These are phyloP conservation scores for Tineola bisselliella DNA, from an alignment of 2,888 invertebrate genomes.

Conservation along the genomic window DNA sequence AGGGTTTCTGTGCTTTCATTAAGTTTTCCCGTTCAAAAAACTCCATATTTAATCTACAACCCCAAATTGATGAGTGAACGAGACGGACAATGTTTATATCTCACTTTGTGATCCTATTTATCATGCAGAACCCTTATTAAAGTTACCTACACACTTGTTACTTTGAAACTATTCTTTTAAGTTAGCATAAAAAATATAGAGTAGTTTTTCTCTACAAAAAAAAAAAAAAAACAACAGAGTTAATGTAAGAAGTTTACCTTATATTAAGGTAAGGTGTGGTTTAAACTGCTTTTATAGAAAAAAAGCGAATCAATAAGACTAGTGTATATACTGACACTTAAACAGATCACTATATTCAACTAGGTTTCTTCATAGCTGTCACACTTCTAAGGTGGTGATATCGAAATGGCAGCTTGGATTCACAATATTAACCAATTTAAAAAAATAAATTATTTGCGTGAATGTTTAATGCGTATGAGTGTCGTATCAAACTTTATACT, in stretches of 20 bases:
- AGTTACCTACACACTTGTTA: conserved; percentile 44
- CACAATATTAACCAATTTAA: not conserved
- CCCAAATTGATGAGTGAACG: not conserved
- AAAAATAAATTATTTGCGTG: not conserved
- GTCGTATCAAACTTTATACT: not conserved
- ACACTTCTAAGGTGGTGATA: no score
- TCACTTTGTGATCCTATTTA: conserved; percentile 56
- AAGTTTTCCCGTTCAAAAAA: conserved; percentile 46
- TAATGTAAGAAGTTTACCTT: no score
- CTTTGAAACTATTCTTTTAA: conserved; percentile 45
- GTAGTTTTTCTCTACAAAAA: conserved; percentile 17
- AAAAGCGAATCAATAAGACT: no score
- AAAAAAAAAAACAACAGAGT: conserved; percentile 9
- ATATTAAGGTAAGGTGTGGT: no score
- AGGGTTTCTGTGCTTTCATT: conserved; percentile 52
- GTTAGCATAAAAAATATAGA: conserved; percentile 29
- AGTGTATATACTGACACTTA: no score
- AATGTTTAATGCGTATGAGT: not conserved
- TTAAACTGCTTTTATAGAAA: no score
- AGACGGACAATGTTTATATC: not conserved
- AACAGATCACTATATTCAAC: no score
- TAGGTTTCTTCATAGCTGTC: no score
- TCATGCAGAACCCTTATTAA: conserved; percentile 60
- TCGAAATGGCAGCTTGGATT: no score
- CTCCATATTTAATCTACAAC: conserved; percentile 17